Conservation (phyloP, 2,888 invertebrate genomes). For the Nymphalis c-album region DNA sequence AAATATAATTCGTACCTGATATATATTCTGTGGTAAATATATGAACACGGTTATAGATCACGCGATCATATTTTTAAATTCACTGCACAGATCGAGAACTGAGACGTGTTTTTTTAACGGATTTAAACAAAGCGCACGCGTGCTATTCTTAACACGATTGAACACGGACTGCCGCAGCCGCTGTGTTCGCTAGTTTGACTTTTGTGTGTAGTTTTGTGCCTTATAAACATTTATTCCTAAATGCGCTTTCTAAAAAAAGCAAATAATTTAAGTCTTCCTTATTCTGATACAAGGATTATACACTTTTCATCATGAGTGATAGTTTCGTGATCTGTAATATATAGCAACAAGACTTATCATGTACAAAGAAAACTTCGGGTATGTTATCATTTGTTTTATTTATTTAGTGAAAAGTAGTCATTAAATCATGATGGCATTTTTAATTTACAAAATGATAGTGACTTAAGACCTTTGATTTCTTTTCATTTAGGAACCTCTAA, state of each 20-base stretch:
- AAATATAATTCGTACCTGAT: slow-evolving; percentile 35
- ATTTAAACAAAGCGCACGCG: slow-evolving; percentile 16
- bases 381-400: no score
- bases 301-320: neutral
- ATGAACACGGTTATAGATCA: slow-evolving; percentile 36
- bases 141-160: slow-evolving; percentile 15
- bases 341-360: no score
- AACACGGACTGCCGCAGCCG: slow-evolving; percentile 29
- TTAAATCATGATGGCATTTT: slow-evolving; percentile 5
- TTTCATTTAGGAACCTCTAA: neutral
- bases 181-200: slow-evolving; percentile 20
- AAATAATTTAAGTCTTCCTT: neutral
- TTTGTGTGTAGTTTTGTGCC: slow-evolving; percentile 17
- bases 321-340: no score
- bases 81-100: slow-evolving; percentile 46
- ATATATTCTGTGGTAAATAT: slow-evolving; percentile 32
- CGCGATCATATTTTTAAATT: slow-evolving; percentile 51
- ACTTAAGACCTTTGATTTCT: neutral
- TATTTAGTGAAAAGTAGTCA: neutral
- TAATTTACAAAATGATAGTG: neutral
- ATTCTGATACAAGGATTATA: neutral
- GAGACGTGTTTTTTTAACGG: slow-evolving; percentile 14
- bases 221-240: slow-evolving; percentile 16
- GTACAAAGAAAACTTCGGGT: no score
- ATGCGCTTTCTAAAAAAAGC: slow-evolving; percentile 10